Conservation (phyloP, 2,888 invertebrate genomes). For the Nomada fabriciana region DNA sequence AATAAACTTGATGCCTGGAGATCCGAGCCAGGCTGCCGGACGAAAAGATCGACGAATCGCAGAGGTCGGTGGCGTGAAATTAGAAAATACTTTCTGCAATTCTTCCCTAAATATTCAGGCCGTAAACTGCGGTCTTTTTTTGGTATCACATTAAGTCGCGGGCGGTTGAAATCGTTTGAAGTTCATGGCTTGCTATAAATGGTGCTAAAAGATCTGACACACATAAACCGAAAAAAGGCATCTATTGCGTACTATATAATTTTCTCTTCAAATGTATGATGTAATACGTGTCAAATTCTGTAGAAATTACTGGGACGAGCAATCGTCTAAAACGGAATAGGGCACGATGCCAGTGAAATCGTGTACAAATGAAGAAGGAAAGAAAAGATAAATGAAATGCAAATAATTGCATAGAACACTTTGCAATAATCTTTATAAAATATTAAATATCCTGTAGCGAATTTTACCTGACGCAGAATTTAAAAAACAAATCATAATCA, state of each 20-base stretch:
- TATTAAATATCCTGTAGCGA: no score
- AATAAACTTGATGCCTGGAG: neutral
- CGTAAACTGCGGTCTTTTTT: neutral
- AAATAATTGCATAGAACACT: no score
- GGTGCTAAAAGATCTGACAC: slow-evolving; percentile 6
- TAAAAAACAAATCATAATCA: no score
- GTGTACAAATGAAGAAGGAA: no score
- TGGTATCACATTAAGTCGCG: neutral
- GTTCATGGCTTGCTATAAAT: neutral
- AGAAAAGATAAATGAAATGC: no score
- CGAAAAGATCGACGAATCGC: neutral
- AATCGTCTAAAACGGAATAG: no score
- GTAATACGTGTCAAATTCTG: no score
- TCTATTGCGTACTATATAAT: neutral
- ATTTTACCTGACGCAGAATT: no score
- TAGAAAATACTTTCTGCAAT: neutral
- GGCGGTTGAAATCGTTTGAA: slow-evolving; percentile 8
- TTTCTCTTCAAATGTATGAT: neutral
- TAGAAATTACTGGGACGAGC: no score
- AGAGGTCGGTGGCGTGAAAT: neutral
- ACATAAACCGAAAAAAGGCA: neutral
- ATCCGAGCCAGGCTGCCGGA: neutral
- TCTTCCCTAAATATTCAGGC: no score
- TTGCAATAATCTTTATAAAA: no score
- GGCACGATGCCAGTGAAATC: no score